These are phyloP conservation scores for Homarus americanus DNA, from an alignment of 1,140 invertebrate genomes.

Conservation along the genomic window DNA sequence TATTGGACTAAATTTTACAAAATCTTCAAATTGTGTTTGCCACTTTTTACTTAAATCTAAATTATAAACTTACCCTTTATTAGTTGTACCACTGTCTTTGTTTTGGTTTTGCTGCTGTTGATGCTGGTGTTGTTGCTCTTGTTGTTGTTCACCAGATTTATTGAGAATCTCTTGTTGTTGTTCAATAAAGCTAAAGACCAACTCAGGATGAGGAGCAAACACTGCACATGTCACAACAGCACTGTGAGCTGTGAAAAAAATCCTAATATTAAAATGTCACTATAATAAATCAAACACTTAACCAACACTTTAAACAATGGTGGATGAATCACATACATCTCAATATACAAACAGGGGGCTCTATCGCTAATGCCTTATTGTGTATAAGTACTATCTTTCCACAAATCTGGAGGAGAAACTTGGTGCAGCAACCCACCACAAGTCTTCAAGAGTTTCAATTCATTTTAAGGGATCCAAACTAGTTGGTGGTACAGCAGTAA, in stretches of 20 bases:
- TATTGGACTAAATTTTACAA: too few species aligned
- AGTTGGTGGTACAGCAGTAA: too few species aligned
- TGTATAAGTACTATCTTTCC: too few species aligned
- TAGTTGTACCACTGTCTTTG: conserved; percentile 68
- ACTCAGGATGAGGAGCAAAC: conserved; percentile 97
- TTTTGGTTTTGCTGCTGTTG: conserved; percentile 75
- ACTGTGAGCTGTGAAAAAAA: conserved; percentile 86
- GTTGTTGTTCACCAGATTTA: conserved; percentile 68
- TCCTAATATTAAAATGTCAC: not conserved
- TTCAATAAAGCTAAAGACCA: conserved; percentile 89
- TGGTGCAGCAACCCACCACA: too few species aligned
- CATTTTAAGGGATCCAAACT: too few species aligned
- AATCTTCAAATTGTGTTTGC: not conserved
- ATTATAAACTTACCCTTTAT: conserved; percentile 76
- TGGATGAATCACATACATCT: too few species aligned
- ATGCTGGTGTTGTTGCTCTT: conserved; percentile 33
- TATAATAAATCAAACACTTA: too few species aligned
- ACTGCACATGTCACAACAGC: conserved; percentile 95
- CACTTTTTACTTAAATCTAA: not conserved
- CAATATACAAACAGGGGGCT: too few species aligned
- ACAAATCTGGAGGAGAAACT: too few species aligned
- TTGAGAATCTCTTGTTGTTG: conserved; percentile 79
- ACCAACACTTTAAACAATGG: too few species aligned
- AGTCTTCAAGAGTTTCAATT: too few species aligned
- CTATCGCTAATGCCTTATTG: too few species aligned